Percentiles rank a stretch among this genome's conserved stretches.
These are phyloP conservation scores for Drosophila histrio DNA, from an alignment of 2,888 invertebrate species.

Conservation along the genomic window DNA sequence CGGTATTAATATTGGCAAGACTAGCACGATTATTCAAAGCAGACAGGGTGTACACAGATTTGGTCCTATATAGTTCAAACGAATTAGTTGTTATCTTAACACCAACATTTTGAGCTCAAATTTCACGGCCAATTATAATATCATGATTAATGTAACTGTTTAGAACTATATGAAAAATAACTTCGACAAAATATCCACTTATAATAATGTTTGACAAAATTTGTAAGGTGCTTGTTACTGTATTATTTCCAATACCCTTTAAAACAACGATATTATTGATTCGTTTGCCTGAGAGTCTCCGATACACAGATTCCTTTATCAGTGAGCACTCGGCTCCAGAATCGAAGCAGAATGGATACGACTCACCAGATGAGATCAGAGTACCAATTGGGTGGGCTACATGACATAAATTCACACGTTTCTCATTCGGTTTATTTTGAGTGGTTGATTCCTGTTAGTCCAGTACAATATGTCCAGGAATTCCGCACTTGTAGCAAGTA, in stretches of 20 bases:
- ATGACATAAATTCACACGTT: constrained; percentile 4
- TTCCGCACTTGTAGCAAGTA: constrained; percentile 3
- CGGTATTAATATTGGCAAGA: not conserved
- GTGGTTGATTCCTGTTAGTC: not conserved
- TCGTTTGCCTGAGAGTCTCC: not conserved
- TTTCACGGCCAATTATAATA: constrained; percentile 10
- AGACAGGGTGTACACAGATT: constrained; percentile 1
- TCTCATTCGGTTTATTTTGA: constrained; percentile 1
- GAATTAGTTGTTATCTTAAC: not conserved
- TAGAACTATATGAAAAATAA: constrained; percentile 9
- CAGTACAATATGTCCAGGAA: constrained; percentile 10
- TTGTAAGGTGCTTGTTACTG: constrained; percentile 1
- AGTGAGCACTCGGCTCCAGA: not conserved
- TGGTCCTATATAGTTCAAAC: not conserved
- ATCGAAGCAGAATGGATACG: constrained; percentile 7
- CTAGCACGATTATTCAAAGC: constrained; percentile 7
- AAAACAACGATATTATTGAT: not conserved
- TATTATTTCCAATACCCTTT: not conserved
- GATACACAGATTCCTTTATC: not conserved
- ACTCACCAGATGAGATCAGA: constrained; percentile 8
- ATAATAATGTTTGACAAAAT: constrained; percentile 9
- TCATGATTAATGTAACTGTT: not conserved
- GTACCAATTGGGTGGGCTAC: constrained; percentile 6
- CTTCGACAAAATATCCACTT: not conserved
- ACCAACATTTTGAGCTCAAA: not conserved